Percentiles rank a stretch among this genome's conserved stretches.
Evolutionary conservation across 30 jellyfish, hydroid and myxozoan genomes (phyloP).

Genomic region (Calvadosia cruxmelitensis): DNA sequence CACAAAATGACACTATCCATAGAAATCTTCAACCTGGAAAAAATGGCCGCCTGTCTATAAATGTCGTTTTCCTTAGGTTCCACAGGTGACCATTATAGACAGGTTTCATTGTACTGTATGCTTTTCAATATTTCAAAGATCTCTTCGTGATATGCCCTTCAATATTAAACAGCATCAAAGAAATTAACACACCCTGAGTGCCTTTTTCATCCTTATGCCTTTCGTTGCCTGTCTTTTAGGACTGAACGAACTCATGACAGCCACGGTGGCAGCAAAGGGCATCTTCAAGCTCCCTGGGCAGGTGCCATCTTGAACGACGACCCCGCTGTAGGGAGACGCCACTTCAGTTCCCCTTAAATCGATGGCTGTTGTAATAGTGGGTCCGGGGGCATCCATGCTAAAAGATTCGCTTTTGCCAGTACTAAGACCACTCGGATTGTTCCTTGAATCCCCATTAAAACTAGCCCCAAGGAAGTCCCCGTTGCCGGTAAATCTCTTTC

Average conservation of each 20-base stretch:
- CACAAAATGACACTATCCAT: too few relatives aligned
- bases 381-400: conserved; percentile 44
- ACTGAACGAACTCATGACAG: conserved; percentile 33
- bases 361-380: conserved; percentile 29
- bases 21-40: too few relatives aligned
- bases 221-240: conserved; percentile 22
- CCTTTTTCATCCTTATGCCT: conserved; percentile 7
- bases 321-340: conserved; percentile 8
- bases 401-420: conserved; percentile 23
- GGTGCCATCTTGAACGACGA: conserved; percentile 35
- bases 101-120: too few relatives aligned
- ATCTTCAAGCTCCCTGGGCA: conserved; percentile 32
- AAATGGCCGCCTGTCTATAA: too few relatives aligned
- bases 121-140: too few relatives aligned
- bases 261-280: conserved; percentile 15
- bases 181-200: conserved; percentile 13
- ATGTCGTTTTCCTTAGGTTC: too few relatives aligned
- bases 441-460: conserved; percentile 32
- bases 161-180: background rate
- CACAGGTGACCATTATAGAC: too few relatives aligned
- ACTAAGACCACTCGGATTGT: conserved; percentile 43
- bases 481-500: conserved; percentile 36
- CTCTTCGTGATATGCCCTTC: too few relatives aligned
- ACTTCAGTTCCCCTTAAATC: conserved; percentile 25
- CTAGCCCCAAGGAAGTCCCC: conserved; percentile 50